Evolutionary conservation across 2,113 vertebrate species (phyloP), one percentile per base, ranked within the genome.

Genomic region (Strigops habroptila): DNA sequence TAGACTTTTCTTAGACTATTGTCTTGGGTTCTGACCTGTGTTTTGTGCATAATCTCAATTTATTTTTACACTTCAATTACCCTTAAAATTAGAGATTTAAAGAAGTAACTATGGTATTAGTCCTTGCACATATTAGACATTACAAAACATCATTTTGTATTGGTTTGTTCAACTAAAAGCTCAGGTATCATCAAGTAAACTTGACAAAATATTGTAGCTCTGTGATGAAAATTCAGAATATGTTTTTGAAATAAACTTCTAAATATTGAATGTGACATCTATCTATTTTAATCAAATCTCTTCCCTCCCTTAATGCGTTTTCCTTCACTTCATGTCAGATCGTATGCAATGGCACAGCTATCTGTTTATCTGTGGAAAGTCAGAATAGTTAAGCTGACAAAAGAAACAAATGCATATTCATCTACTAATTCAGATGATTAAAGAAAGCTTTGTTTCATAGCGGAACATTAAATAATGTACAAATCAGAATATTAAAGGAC

Each of bases 201-300:
- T 79, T 93, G 65, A 60, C 31, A 83, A 63, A 52, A 24, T 90
- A 46, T 39, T 39, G 52, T 19, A 91, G 12, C 18, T 77, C 59
- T 94, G 15, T 89, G 15, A 73, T 57, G 33, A 91, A 96, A 92
- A 86, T 60, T 70, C n/a, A 74, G 51, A 95, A 91, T 84, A 23
- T 51, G 13, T 79, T 85, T 93, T 59, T 88, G 71, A 94, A 93
- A 86, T 91, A 86, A 94, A 93, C 13, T 83, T 91, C 57, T 80
- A 62, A 93, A 87, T 53, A 94, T 64, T 92, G 21, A 92, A 93
- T 76, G 64, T 82, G 80, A 94, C 69, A 96, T 74, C 57, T 35
- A 94, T 92, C 60, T 67, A 90, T 96, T 96, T 95, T 95, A 91
- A 94, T 96, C 64, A 96, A 77, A 86, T 94, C 70, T 91, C 24